Evolutionary conservation across 2,888 invertebrate species (phyloP), one percentile per base, ranked within the genome.

Genomic region (Drosophila rubida): DNA sequence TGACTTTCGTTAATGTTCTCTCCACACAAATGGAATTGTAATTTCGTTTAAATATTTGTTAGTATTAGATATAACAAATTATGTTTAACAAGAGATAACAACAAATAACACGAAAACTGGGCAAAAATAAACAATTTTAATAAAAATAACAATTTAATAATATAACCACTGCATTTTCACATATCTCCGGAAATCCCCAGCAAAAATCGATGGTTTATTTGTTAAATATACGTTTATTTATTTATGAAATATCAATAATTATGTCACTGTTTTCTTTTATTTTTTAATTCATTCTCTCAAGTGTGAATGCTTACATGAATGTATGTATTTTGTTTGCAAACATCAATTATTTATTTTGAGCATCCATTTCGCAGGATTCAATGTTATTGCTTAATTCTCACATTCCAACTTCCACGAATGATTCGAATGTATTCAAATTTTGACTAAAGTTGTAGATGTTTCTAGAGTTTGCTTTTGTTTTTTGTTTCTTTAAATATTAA

Each of bases 241-340:
- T 78, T 87, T 55, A 66, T 78, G 84, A 81, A 78, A 72, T 80
- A 77, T 84, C 81, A 67, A 81, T 83, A 70, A 57, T 78, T 53
- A 62, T 78, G 72, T 51, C 59, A 53, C 62, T 67, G 54, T 42
- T 66, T n/a, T n/a, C n/a, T n/a, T n/a, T n/a, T n/a, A n/a, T n/a
- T n/a, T 46, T 66, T 46, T 46, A 61, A 44, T 69, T 45, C 48
- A 55, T 62, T 58, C 14, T 13, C 22, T 57, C 9, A 41, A 57
- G 44, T 63, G 37, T 44, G 59, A 19, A 48, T 64, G 57, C 19
- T 61, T 64, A 8, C 23, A 54, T 42, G 50, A 53, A 48, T 67
- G 45, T 49, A 6, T 22, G 7, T 27, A 11, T 32, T 27, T 19
- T 48, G 5, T 37, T 27, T 39, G 49, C 42, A 42, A 57, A 57